Evolutionary conservation across 1,140 invertebrate genomes (phyloP).

Genomic region (Formica selysi): DNA sequence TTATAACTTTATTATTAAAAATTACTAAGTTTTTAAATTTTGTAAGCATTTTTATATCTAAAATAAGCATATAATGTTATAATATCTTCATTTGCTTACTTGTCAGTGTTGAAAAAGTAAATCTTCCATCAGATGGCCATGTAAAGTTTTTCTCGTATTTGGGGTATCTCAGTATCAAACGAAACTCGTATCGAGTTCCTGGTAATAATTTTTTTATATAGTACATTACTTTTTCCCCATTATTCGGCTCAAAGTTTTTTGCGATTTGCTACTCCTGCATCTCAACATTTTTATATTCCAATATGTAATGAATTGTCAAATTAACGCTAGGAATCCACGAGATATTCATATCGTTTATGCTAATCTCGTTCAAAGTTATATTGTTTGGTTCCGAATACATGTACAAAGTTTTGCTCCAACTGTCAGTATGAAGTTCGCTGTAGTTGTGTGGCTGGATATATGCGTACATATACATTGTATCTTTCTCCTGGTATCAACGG

Average conservation of each 20-base stretch:
- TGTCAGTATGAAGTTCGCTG: constrained; percentile 89
- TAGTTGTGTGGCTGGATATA: constrained; percentile 89
- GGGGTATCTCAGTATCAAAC: constrained; percentile 89
- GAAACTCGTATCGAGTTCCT: constrained; percentile 91
- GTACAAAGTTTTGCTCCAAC: constrained; percentile 87
- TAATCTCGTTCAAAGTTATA: constrained; percentile 86
- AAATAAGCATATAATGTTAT: too few species aligned
- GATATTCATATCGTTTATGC: constrained; percentile 88
- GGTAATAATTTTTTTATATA: constrained; percentile 88
- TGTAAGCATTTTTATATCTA: too few species aligned
- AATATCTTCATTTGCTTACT: constrained; percentile 82
- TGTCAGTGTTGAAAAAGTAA: constrained; percentile 90
- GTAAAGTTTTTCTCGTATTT: constrained; percentile 87
- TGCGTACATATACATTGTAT: constrained; percentile 90
- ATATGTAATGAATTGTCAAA: constrained; percentile 74
- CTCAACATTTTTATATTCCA: constrained; percentile 82
- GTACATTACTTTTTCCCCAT: constrained; percentile 82
- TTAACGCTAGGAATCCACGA: constrained; percentile 88
- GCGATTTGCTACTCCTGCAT: constrained; percentile 83
- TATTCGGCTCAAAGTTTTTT: constrained; percentile 67
- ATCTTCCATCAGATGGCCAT: constrained; percentile 90
- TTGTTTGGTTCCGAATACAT: constrained; percentile 91
- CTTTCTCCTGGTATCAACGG: constrained; percentile 86
- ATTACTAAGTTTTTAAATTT: too few species aligned
- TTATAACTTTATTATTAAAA: too few species aligned